Evolutionary conservation across 2,113 vertebrate genomes (phyloP), one percentile per base, ranked within the genome.

Genomic region (Plecotus auritus): DNA sequence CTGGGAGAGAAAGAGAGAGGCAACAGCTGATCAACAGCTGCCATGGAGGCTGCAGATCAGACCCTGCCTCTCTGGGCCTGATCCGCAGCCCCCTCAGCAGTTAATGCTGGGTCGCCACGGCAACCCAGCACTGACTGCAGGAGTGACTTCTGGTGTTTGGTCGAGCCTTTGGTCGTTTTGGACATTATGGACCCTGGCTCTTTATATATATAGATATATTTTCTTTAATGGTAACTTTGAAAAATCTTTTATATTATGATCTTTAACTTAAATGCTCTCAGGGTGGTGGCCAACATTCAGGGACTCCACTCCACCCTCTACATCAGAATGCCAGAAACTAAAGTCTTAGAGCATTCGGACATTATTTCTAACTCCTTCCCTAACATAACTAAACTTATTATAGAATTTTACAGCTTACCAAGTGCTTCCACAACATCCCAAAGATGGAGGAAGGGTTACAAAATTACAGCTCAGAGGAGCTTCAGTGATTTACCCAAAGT

Each of bases 361-460:
- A 90, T 85, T 90, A 88, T 90, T 90, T 93, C 49, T 88, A 92
- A 94, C n/a, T 72, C n/a, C n/a, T 90, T 18, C 16, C 12, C 47
- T 90, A 77, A 95, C 83, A 81, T 45, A 77, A 20, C 10, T 82
- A 47, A 77, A 26, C 77, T 67, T 67, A 84, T 80, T 32, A 90
- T 7, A 91, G 40, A 96, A 64, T 40, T 69, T 70, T 91, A 88
- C 7, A 85, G 22, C 35, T 85, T 88, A 90, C 59, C 35, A 95
- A 94, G 64, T 83, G 40, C 47, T 93, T 90, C 61, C 45, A 93
- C 37, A 94, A 91, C 11, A 88, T 85, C 22, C 14, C 49, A 93
- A 40, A 49, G 1, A 66, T 86, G 1, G 35, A 18, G 32, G 1
- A 95, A 59, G 5, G n/a, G 28, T 82, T 22, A 93, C 37, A 59